Conservation (phyloP, 2,888 invertebrate genomes). For the Acrobasis suavella region DNA sequence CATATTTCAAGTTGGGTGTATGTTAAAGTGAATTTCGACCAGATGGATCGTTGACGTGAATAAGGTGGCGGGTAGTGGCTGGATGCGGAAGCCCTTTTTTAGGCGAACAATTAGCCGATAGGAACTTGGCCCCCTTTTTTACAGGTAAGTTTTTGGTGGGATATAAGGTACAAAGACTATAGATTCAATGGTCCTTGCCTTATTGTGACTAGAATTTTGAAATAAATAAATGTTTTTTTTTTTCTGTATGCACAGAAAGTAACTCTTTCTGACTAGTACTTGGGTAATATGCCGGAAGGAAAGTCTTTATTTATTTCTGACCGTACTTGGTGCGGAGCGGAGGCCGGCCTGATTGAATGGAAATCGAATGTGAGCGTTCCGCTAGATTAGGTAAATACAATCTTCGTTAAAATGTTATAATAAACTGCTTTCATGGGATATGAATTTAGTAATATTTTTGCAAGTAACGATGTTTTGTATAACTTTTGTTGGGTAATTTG, state of each 20-base stretch:
- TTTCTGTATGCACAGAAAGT: neutral
- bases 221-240: slow-evolving; percentile 2
- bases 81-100: too few species aligned
- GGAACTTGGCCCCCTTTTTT: too few species aligned
- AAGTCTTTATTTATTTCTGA: slow-evolving; percentile 7
- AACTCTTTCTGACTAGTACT: neutral
- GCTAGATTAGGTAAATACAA: slow-evolving; percentile 11
- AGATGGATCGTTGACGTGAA: too few species aligned
- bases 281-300: neutral
- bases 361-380: slow-evolving; percentile 15
- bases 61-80: too few species aligned
- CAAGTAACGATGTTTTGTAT: neutral
- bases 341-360: slow-evolving; percentile 14
- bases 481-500: too few species aligned
- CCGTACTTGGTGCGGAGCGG: neutral
- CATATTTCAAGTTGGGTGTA: too few species aligned
- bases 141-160: too few species aligned
- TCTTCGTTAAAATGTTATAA: slow-evolving; percentile 14
- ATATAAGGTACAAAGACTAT: too few species aligned
- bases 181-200: too few species aligned
- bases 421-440: neutral
- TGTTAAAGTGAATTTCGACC: too few species aligned
- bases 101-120: too few species aligned
- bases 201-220: too few species aligned
- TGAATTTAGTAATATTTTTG: neutral